phyloP scores from a whole-genome alignment of 2,888 invertebrate species.

The Drosophila limbata region DNA sequence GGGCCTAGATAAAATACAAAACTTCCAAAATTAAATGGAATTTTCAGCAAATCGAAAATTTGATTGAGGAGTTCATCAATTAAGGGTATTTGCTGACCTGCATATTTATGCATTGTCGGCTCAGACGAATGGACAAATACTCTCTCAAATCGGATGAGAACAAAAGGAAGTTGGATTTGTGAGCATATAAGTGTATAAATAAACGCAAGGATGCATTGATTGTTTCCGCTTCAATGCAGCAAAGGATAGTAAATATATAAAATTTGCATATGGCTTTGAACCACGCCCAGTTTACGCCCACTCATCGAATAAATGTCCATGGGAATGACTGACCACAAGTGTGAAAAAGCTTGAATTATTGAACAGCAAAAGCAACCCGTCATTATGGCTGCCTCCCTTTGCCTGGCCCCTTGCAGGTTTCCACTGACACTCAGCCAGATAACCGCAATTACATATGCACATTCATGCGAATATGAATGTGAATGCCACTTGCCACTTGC shows the following conservation, averaged over 20 bases:
- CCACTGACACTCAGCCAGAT: slow-evolving; percentile 36
- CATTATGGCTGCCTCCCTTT: slow-evolving; percentile 25
- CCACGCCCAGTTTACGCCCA: slow-evolving; percentile 26
- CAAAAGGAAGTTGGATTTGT: not conserved
- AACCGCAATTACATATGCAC: slow-evolving; percentile 78
- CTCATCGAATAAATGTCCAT: slow-evolving; percentile 25
- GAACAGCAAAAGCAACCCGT: slow-evolving; percentile 49
- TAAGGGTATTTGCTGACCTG: slow-evolving; percentile 35
- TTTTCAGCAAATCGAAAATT: not conserved
- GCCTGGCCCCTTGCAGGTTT: not conserved
- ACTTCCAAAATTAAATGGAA: not conserved
- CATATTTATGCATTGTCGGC: slow-evolving; percentile 7
- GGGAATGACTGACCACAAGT: slow-evolving; percentile 70
- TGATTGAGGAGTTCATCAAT: slow-evolving; percentile 22
- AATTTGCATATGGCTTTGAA: slow-evolving; percentile 30
- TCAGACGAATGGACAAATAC: slow-evolving; percentile 8
- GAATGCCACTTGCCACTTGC: slow-evolving; percentile 31
- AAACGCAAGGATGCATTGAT: slow-evolving; percentile 27
- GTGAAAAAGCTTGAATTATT: slow-evolving; percentile 78
- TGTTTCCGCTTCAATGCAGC: slow-evolving; percentile 29
- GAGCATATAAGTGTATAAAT: slow-evolving; percentile 15
- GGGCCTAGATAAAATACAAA: not conserved
- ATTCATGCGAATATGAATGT: slow-evolving; percentile 65
- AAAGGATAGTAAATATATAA: slow-evolving; percentile 4
- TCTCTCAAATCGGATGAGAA: slow-evolving; percentile 1